phyloP scores from a whole-genome alignment of 1,140 invertebrate species.

The Zaprionus africanus region DNA sequence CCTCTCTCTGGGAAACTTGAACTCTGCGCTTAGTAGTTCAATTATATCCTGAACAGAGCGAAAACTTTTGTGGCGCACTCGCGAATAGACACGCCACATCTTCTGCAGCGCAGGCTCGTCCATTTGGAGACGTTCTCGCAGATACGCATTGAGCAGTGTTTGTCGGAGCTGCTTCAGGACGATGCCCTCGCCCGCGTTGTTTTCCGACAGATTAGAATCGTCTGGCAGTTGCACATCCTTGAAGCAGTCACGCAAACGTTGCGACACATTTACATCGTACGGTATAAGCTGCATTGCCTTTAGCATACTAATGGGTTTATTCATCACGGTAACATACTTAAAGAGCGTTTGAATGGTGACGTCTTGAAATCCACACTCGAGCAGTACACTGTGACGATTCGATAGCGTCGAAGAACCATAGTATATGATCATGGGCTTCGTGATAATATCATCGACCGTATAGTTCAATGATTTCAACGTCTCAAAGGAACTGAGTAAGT shows the following conservation, averaged over 20 bases:
- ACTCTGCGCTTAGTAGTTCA: constrained; percentile 83
- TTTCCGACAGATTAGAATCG: constrained; percentile 46
- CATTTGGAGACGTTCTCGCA: constrained; percentile 85
- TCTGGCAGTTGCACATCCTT: constrained; percentile 55
- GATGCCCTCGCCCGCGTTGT: constrained; percentile 72
- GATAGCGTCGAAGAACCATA: constrained; percentile 85
- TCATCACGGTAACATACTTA: constrained; percentile 84
- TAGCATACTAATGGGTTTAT: constrained; percentile 64
- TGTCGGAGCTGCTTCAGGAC: constrained; percentile 85
- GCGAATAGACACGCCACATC: constrained; percentile 85
- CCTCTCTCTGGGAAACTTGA: constrained; percentile 84
- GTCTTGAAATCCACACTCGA: constrained; percentile 85
- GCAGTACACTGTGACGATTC: constrained; percentile 86
- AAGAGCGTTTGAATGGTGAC: constrained; percentile 85
- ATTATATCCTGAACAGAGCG: constrained; percentile 85
- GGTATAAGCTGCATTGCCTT: constrained; percentile 67
- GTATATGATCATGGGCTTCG: constrained; percentile 85
- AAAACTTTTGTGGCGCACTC: constrained; percentile 86
- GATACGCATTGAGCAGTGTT: constrained; percentile 84
- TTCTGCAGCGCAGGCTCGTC: constrained; percentile 84
- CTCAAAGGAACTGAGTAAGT: constrained; percentile 64
- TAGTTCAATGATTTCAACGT: constrained; percentile 72
- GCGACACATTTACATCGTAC: constrained; percentile 68
- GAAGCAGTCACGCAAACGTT: constrained; percentile 67
- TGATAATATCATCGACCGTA: constrained; percentile 84